Conservation (phyloP, 2,797 vertebrate genomes). For the Serranus cabrilla region DNA sequence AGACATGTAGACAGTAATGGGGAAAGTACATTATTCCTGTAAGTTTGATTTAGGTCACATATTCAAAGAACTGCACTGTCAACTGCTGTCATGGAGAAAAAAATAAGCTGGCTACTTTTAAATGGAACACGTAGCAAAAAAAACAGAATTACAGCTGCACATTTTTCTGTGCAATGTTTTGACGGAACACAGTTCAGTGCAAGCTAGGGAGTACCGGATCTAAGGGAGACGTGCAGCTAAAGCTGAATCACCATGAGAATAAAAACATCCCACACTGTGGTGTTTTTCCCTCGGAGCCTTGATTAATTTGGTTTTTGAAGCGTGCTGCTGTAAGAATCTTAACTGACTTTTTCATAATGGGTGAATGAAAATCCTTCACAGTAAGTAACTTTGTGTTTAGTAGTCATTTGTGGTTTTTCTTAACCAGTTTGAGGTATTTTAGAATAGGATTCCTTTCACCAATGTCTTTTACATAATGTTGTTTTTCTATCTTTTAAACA, state of each 20-base stretch:
- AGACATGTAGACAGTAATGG: conserved; percentile 20
- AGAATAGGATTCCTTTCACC: background rate
- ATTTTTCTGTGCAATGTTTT: conserved; percentile 13
- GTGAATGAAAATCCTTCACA: too few species aligned
- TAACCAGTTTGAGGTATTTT: background rate
- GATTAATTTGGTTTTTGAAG: conserved; percentile 10
- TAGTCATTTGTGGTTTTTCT: background rate
- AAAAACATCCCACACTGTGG: conserved; percentile 11
- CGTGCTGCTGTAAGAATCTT: background rate
- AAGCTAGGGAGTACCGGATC: background rate
- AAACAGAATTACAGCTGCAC: background rate
- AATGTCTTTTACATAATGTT: background rate
- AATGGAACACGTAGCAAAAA: background rate
- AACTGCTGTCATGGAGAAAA: conserved; percentile 2
- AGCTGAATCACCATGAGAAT: background rate
- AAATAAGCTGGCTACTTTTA: background rate
- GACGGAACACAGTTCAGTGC: background rate
- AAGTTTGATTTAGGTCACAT: conserved; percentile 54
- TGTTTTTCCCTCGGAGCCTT: background rate
- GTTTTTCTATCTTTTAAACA: background rate
- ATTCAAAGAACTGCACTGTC: conserved; percentile 7
- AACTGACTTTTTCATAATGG: too few species aligned
- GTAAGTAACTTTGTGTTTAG: background rate
- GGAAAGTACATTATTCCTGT: conserved; percentile 59
- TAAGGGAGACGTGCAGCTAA: background rate